Conservation (phyloP, 2,113 vertebrate genomes). For the Podocnemis expansa region DNA sequence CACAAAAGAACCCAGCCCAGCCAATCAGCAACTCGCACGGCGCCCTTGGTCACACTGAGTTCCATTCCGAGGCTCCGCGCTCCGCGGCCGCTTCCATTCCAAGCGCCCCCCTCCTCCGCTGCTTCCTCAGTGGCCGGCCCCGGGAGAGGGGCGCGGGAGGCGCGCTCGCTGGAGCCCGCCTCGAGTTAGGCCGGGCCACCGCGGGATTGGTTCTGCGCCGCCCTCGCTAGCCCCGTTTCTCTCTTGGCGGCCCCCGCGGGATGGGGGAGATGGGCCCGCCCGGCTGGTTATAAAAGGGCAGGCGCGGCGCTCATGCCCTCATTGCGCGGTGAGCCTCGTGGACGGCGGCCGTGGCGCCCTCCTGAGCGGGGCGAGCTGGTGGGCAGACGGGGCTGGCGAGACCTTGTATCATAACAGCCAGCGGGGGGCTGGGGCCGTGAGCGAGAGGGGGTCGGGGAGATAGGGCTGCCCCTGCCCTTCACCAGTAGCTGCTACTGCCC, state of each 20-base stretch:
- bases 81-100: constrained; percentile 38
- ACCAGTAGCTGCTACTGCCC: background rate
- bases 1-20: constrained; percentile 24
- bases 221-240: background rate
- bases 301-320: too few species aligned
- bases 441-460: background rate
- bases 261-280: background rate
- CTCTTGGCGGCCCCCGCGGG: background rate
- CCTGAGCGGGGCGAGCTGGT: background rate
- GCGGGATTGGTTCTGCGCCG: background rate
- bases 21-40: constrained; percentile 38
- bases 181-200: background rate
- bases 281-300: background rate
- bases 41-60: background rate
- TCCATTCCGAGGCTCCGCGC: constrained; percentile 51
- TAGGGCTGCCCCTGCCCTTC: background rate
- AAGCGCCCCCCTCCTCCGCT: fast-evolving
- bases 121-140: background rate
- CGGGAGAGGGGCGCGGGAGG: background rate
- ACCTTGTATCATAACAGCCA: background rate
- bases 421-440: fast-evolving
- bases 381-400: fast-evolving
- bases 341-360: background rate
- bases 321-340: fast-evolving
- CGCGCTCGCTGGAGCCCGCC: background rate